Base-by-base conservation (phyloP, 2,113 vertebrate genomes). In the Mesembrinibis cayennensis region DNA sequence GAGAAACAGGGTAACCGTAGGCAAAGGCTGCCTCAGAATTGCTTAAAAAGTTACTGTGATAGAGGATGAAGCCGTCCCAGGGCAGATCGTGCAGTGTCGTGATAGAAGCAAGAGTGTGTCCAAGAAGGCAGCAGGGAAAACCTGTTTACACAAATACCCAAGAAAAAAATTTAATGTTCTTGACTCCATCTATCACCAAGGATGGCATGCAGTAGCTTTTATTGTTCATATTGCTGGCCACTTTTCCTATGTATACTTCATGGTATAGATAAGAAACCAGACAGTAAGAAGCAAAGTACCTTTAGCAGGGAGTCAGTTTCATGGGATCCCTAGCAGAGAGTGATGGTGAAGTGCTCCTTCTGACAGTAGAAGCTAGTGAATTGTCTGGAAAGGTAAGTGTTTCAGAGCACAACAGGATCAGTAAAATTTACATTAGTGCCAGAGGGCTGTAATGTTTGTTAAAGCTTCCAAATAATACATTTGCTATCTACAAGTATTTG, bases 401-500 rank as follows among this genome's bases (percentile, higher is more conserved):
- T 61, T 59, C 55, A 9, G n/a, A 93, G 87, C 53, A 77, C 71
- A 89, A 42, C 38, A 92, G 78, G 81, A 50, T 87, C 83, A 81
- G 83, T 69, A 89, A 73, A 90, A 87, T 84, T 92, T 88, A 87
- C 44, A 45, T 96, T 83, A 58, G 74, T 70, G 62, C 97, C 90
- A 20, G 76, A 95, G 83, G 82, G 87, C 52, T 96, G 90, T 83
- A 93, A 52, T 11, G 2, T 97, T 97, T 97, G 97, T 97, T 97
- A 94, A 95, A 93, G 87, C 94, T 97, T 97, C 93, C 93, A 95
- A 97, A 98, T 95, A 96, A 93, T 92, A 74, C 56, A 82, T 97
- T 95, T 97, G 71, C 95, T 96, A 67, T 94, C 88, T 71, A 30
- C 61, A 93, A 61, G 83, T 65, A 73, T 91, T 96, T 97, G 92